Base-by-base conservation (phyloP, 2,888 invertebrate species). In the Xestia sexstrigata region DNA sequence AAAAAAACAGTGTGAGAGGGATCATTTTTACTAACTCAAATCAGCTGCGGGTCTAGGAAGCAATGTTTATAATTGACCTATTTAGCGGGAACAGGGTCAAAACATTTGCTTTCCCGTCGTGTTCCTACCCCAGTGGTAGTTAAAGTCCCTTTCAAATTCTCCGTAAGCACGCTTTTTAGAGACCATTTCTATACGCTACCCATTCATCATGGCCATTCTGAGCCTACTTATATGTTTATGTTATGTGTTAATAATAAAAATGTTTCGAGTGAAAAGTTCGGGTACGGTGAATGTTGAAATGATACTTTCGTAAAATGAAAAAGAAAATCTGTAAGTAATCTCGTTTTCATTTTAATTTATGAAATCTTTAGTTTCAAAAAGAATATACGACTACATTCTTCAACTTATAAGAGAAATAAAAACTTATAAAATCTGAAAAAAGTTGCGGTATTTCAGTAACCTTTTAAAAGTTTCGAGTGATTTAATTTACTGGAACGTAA, bases 51-150 rank as follows among this genome's bases (percentile, higher is more conserved):
- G 75, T 82, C 74, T 83, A 67, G 79, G 78, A 84, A 83, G 79
- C 81, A 83, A 87, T 88, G 87, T 88, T 88, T 87, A 84, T 89
- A 90, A 89, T 90, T 91, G 88, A 91, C 88, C 88, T 80, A 88
- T 84, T 89, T 89, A 76, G 68, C 55, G 55, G 45, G 55, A 87
- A 87, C 65, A 85, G 80, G 86, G 84, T 85, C 87, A 82, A 82
- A 82, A 86, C 74, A 74, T 86, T 87, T 79, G 86, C 78, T 83
- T 86, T 81, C 60, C 60, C 76, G 71, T 70, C 74, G 83, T 68
- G 79, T 78, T 78, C 74, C 67, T 82, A 78, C 63, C 77, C 72
- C 72, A 55, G 60, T 35, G 47, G 72, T 77, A 72, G 78, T 68
- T 70, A 76, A 76, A 81, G 78, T 81, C 81, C 79, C 76, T 82